Evolutionary conservation across 2,888 invertebrate species (phyloP), one percentile per base, ranked within the genome.

Genomic region (Syrista parreyssii): DNA sequence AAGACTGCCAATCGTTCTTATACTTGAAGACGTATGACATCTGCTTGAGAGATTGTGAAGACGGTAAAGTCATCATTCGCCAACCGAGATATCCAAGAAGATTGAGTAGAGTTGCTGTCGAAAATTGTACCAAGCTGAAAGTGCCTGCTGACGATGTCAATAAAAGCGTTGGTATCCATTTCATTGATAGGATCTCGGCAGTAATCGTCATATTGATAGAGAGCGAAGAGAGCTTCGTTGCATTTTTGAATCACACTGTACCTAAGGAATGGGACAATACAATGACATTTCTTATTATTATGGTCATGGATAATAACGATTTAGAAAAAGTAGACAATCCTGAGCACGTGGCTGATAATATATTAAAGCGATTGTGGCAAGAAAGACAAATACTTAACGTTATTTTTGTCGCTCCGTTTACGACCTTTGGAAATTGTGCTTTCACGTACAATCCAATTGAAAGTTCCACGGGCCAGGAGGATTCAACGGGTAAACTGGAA

Each of bases 361-460:
- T 79, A 0, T 74, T 86, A 72, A 76, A 79, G 55, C 79, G 75
- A 31, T 74, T 87, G 30, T 87, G 86, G 86, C 31, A 32, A 0
- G 75, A 82, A 36, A 78, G 75, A 30, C 79, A 81, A 1, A 77
- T 86, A 36, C 79, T 82, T 4, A 86, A 84, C 33, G 79, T 84
- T n/a, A 77, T 83, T n/a, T 79, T 85, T 23, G 78, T 80, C 31
- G 76, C 82, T 0, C 81, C 82, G 0, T 78, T 81, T 4, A 77
- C 81, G 4, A 11, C 15, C 6, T 31, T 76, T 32, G 55, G 31
- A 11, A 34, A 71, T 11, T 31, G 11, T 11, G 12, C 30, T 9
- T 83, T 82, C 80, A 78, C 82, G 15, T 87, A 83, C 75, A 80
- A 87, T 79, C 87, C 87, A 23, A 55, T 55, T 55, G 23, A 0